These are phyloP conservation scores for Delia radicum DNA, from an alignment of 1,140 invertebrate species.

Conservation along the genomic window DNA sequence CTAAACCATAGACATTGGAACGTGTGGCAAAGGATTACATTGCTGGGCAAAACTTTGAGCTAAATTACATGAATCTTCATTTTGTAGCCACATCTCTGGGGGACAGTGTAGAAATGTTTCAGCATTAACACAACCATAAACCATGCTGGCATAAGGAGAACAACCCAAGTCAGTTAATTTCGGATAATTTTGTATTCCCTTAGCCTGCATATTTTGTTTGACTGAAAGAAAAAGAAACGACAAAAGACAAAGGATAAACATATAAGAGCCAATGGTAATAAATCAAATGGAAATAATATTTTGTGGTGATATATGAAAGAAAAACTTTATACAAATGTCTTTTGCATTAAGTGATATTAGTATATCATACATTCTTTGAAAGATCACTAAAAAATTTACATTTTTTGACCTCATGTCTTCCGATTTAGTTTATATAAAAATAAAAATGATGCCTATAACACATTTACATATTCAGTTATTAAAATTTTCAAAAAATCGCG, in stretches of 20 bases:
- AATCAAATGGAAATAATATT: neutral
- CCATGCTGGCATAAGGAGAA: constrained; percentile 47
- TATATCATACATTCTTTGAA: too few species aligned
- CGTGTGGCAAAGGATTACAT: constrained; percentile 50
- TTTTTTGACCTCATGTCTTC: too few species aligned
- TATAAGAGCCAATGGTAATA: neutral
- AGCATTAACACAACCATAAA: constrained; percentile 52
- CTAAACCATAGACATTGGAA: constrained; percentile 44
- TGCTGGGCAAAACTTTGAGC: constrained; percentile 46
- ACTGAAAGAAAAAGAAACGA: constrained; percentile 30
- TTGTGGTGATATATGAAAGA: too few species aligned
- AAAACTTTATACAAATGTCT: too few species aligned
- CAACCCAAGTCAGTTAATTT: constrained; percentile 42
- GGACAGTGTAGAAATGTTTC: constrained; percentile 51
- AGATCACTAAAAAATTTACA: too few species aligned
- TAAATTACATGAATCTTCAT: constrained; percentile 36
- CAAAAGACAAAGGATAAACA: neutral
- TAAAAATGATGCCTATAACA: too few species aligned
- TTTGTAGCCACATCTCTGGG: constrained; percentile 43
- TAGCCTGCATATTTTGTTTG: constrained; percentile 35
- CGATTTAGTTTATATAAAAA: too few species aligned
- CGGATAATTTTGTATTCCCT: constrained; percentile 35
- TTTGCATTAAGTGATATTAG: too few species aligned
- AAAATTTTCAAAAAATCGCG: too few species aligned
- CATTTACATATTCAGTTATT: too few species aligned